Base-by-base conservation (phyloP, 2,888 invertebrate genomes). In the Leptothorax acervorum region DNA sequence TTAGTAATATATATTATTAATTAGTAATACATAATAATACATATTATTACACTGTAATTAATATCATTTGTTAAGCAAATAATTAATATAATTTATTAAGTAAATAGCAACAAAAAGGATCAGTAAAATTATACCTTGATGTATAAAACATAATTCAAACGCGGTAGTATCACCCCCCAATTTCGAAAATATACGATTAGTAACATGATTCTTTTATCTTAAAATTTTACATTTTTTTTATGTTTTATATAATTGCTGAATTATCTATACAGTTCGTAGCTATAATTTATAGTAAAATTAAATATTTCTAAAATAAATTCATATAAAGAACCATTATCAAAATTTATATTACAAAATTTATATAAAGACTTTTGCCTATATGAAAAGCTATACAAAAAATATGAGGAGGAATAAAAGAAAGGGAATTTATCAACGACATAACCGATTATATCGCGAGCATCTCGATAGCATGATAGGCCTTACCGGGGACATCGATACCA, bases 401-500 rank as follows among this genome's bases (percentile, higher is more conserved):
- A 63, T 15, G 39, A 39, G 11, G 42, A 62, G 51, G 23, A 4
- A 39, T 48, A 57, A 65, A 62, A 74, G 42, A 63, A 68, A 60
- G 15, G 48, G 51, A 15, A 57, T 60, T 51, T 62, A 83, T 74
- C 65, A 76, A 75, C 55, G 78, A 71, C 42, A 65, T 45, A 28
- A 71, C 53, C 55, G 70, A 55, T 55, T 51, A 55, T 79, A 57
- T 42, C 70, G 82, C 18, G 55, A 75, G 42, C 57, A 74, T 85
- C 83, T 84, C 55, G 79, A 87, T 90, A 88, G 86, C 84, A 76
- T 79, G 86, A 85, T 86, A 78, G 70, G 35, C 18, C 68, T 75
- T 53, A 51, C 57, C 82, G 85, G 79, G 82, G 88, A 88, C 78
- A 90, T 85, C 78, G 92, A 92, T 93, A 92, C 89, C 90, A 92